A percentile compares a stretch with the other conserved stretches of the same genome.
Conservation (phyloP, 1,140 invertebrate species). For the Oedothorax gibbosus region DNA sequence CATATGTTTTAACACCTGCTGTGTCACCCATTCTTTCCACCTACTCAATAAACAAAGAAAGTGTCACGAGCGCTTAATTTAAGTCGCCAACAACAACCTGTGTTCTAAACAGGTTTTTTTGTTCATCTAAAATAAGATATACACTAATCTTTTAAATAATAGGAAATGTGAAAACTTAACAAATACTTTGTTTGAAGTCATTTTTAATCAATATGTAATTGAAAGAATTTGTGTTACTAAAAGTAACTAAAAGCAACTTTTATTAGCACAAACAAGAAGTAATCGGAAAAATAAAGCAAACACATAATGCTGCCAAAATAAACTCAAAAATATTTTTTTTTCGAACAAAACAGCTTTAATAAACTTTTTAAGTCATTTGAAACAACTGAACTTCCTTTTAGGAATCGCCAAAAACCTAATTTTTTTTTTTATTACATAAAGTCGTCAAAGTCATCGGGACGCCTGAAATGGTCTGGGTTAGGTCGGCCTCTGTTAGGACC, state of each 20-base stretch:
- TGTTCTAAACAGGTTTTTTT: background rate
- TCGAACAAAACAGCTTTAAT: background rate
- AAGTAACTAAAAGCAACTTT: background rate
- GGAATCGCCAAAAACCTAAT: background rate
- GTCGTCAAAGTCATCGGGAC: slow-evolving; percentile 35
- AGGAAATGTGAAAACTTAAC: background rate
- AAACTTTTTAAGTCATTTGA: background rate
- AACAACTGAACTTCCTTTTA: background rate
- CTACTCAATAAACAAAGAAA: background rate
- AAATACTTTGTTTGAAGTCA: background rate
- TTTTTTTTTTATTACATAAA: slow-evolving; percentile 10
- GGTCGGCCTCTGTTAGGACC: slow-evolving; percentile 8
- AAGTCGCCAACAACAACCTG: background rate
- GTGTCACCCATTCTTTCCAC: background rate
- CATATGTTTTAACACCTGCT: slow-evolving; percentile 7
- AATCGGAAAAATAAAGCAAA: background rate
- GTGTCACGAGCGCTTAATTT: background rate
- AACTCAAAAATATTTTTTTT: background rate
- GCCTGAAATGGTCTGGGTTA: slow-evolving; percentile 43
- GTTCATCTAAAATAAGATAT: background rate
- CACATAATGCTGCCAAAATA: background rate
- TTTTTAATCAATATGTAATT: background rate
- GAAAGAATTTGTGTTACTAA: too few species aligned
- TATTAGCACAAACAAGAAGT: background rate
- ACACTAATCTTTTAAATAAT: background rate